phyloP scores from a whole-genome alignment of 2,888 invertebrate species.

The Lissocephala sabroskyi region DNA sequence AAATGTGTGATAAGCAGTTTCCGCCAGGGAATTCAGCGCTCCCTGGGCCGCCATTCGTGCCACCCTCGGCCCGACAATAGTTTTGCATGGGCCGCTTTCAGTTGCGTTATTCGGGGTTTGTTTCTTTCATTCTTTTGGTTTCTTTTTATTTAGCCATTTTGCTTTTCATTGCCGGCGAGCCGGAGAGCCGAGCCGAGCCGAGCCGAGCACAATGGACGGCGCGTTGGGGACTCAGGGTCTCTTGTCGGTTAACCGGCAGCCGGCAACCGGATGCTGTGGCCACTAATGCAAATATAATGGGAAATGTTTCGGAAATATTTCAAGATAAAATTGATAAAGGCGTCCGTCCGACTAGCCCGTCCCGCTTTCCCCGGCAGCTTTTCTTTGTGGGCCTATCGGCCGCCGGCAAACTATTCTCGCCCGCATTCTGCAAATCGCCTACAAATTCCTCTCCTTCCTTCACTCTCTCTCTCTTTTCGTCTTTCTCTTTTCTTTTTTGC shows the following conservation, averaged over 20 bases:
- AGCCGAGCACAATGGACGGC: too few relatives aligned
- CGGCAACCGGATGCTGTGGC: slow-evolving; percentile 45
- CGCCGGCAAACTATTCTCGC: slow-evolving; percentile 58
- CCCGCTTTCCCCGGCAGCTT: background rate
- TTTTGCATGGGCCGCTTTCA: slow-evolving; percentile 1
- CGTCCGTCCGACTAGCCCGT: too few relatives aligned
- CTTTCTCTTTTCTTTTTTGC: background rate
- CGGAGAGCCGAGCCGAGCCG: too few relatives aligned
- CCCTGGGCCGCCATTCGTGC: too few relatives aligned
- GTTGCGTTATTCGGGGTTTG: background rate
- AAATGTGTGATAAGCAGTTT: slow-evolving; percentile 69
- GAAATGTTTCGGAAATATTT: slow-evolving; percentile 67
- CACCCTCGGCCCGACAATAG: background rate
- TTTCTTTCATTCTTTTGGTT: slow-evolving; percentile 1
- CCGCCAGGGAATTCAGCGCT: slow-evolving; percentile 53
- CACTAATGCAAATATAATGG: slow-evolving; percentile 68
- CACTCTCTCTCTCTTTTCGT: background rate
- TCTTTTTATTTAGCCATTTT: slow-evolving; percentile 28
- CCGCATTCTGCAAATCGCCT: slow-evolving; percentile 32
- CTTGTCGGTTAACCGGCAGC: slow-evolving; percentile 16
- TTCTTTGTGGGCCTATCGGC: slow-evolving; percentile 17
- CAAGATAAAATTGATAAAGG: slow-evolving; percentile 65
- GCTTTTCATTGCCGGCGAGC: slow-evolving; percentile 18
- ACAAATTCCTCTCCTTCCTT: slow-evolving; percentile 2
- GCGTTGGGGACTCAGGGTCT: too few relatives aligned